A percentile compares a stretch with the other conserved stretches of the same genome.
Conservation (phyloP, 2,797 vertebrate species). For the Danio jaintianensis region DNA sequence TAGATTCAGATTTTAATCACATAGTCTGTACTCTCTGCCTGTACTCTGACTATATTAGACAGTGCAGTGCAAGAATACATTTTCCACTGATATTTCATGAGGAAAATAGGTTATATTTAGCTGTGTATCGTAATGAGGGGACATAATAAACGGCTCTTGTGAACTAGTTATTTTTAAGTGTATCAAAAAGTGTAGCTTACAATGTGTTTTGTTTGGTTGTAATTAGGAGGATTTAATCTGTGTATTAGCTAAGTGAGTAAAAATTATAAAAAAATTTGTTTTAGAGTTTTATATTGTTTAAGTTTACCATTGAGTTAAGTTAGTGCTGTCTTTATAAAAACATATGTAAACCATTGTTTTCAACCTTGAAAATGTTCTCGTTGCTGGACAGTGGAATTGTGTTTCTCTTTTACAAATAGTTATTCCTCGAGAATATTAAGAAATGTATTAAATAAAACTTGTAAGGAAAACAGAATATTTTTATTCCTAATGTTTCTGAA, state of each 20-base stretch:
- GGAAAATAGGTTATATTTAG: not conserved
- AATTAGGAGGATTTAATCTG: not conserved
- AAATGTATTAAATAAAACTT: not conserved
- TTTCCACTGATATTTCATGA: not conserved
- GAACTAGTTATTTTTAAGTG: not conserved
- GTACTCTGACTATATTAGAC: not conserved
- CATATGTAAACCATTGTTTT: not conserved
- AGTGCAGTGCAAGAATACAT: not conserved
- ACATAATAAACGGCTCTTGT: not conserved
- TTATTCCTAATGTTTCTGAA: not conserved
- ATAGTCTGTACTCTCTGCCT: conserved; percentile 1
- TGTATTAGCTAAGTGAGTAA: not conserved
- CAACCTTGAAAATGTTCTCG: not conserved
- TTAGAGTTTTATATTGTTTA: not conserved
- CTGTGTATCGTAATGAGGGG: not conserved
- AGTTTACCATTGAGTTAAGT: not conserved
- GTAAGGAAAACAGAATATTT: not conserved
- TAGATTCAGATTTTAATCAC: conserved; percentile 8
- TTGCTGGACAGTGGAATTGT: not conserved
- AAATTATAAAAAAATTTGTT: not conserved
- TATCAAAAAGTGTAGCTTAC: not conserved
- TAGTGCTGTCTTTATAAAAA: not conserved
- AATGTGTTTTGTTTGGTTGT: not conserved
- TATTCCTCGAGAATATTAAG: not conserved
- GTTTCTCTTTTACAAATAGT: not conserved